These are phyloP conservation scores for Pterocles burchelli DNA, from an alignment of 2,113 vertebrate genomes.

Conservation along the genomic window DNA sequence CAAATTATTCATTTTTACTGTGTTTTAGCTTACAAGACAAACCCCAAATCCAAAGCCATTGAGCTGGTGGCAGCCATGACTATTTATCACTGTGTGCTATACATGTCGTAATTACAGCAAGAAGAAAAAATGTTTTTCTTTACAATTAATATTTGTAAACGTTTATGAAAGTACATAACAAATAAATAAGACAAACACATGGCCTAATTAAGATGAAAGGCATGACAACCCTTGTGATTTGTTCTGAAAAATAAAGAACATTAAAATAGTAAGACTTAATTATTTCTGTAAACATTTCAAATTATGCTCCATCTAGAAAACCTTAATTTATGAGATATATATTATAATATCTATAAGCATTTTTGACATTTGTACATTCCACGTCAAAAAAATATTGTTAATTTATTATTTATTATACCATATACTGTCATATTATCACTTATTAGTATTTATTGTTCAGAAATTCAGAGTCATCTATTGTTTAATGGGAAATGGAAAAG, in stretches of 20 bases:
- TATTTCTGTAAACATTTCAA: slow-evolving; percentile 70
- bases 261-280: slow-evolving; percentile 68
- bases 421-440: slow-evolving; percentile 36
- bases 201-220: slow-evolving; percentile 76
- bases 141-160: slow-evolving; percentile 68
- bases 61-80: slow-evolving; percentile 17
- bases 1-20: background rate
- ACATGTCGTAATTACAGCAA: slow-evolving; percentile 58
- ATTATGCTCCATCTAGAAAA: slow-evolving; percentile 47
- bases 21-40: background rate
- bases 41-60: background rate
- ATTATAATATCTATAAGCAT: slow-evolving; percentile 37
- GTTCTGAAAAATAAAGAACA: slow-evolving; percentile 65
- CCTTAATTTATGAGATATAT: slow-evolving; percentile 43
- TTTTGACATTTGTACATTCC: slow-evolving; percentile 45
- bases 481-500: slow-evolving; percentile 36
- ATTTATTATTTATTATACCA: slow-evolving; percentile 64
- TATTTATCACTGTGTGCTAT: slow-evolving; percentile 44
- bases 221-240: slow-evolving; percentile 70
- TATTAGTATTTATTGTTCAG: slow-evolving; percentile 58
- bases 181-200: slow-evolving; percentile 69
- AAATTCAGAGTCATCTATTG: slow-evolving; percentile 25
- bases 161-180: slow-evolving; percentile 73
- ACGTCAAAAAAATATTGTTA: slow-evolving; percentile 49
- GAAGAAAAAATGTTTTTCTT: slow-evolving; percentile 65